Evolutionary conservation across 2,113 vertebrate species (phyloP), one percentile per base, ranked within the genome.

Genomic region (Muscicapa adusta): DNA sequence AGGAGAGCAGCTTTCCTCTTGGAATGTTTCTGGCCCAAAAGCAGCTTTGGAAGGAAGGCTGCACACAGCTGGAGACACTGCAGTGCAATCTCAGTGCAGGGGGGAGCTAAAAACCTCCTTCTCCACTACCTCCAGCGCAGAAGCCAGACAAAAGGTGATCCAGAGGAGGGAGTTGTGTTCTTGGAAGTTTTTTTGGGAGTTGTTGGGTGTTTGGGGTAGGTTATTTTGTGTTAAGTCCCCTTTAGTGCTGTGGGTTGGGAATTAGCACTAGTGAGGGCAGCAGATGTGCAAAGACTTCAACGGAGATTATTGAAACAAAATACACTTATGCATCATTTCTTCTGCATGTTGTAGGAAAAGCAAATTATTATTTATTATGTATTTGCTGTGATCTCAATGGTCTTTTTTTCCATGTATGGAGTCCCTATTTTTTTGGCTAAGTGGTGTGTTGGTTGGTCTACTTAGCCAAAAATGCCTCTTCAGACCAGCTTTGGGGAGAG

Each of bases 41-140:
- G 10, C 43, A 22, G 19, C 60, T 31, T 31, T 4, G 54, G 28
- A 8, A 20, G 8, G 16, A 18, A n/a, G 28, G 68, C 42, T 67
- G 48, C 33, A 0, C 2, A 0, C 73, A 17, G 43, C 48, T 15
- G 23, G 54, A 29, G 28, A 6, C 11, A 6, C 6, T 0, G 14
- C 31, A 36, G 33, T 13, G 23, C 54, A 13, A 3, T 13, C 19
- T 18, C 17, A 45, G 0, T 0, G 16, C 24, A 34, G 18, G 12
- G 31, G 4, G 4, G 14, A 34, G 33, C 19, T 28, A 26, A 48
- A 54, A 18, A 4, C 7, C 33, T 57, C 73, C 43, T 25, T 36
- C 53, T 53, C 9, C 29, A 1, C 48, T 6, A 2, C 31, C 29
- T 13, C 36, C 34, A 33, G 47, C 28, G 26, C 24, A 9, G 16